Conservation (phyloP, 2,113 vertebrate species). For the Centropus bengalensis region DNA sequence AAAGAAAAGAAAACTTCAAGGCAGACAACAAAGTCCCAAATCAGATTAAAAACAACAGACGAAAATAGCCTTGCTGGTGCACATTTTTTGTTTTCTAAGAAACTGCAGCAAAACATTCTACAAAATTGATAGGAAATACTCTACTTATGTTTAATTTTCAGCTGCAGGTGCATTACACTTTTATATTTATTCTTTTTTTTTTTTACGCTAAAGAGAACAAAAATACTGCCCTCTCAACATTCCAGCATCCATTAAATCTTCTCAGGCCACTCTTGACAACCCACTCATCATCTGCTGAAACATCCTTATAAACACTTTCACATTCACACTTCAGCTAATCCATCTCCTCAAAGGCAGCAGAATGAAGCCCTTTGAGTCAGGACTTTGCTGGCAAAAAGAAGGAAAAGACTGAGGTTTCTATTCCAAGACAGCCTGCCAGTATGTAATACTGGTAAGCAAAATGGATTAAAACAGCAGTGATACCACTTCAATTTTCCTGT, state of each 20-base stretch:
- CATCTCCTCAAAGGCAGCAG: background rate
- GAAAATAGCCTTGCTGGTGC: background rate
- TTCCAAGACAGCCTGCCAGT: background rate
- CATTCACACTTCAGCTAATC: background rate
- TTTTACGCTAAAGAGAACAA: background rate
- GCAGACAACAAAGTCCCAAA: background rate
- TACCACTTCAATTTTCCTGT: background rate
- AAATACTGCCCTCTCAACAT: background rate
- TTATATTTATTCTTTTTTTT: background rate
- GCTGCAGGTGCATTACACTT: background rate
- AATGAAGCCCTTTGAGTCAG: background rate
- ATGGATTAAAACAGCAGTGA: background rate
- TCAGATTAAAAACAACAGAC: background rate
- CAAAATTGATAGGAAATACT: background rate
- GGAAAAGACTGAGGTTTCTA: background rate
- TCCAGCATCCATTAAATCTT: background rate
- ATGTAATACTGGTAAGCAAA: background rate
- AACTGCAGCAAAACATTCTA: background rate
- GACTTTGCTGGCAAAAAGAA: background rate
- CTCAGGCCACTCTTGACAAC: background rate
- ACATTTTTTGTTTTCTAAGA: background rate
- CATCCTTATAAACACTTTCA: background rate
- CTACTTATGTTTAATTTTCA: background rate
- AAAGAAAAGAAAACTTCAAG: background rate
- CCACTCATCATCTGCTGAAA: background rate